Percentiles rank a stretch among this genome's conserved stretches.
phyloP scores from a whole-genome alignment of 2,113 vertebrate genomes.

The Trinectes maculatus region DNA sequence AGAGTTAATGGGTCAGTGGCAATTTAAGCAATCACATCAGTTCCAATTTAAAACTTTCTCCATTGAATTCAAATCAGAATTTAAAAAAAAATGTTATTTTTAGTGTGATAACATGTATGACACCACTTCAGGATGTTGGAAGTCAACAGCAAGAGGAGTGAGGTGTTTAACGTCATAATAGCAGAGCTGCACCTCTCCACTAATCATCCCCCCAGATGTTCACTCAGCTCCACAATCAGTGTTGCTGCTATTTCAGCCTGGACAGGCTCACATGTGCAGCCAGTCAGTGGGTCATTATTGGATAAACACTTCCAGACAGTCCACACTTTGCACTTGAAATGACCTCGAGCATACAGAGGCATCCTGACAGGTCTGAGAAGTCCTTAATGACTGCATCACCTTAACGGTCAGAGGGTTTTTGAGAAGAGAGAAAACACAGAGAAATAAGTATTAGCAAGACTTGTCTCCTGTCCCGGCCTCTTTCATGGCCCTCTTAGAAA shows the following conservation, averaged over 20 bases:
- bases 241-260: constrained; percentile 47
- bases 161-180: constrained; percentile 38
- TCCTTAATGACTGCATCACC: constrained; percentile 20
- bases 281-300: constrained; percentile 53
- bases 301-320: constrained; percentile 68
- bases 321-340: constrained; percentile 49
- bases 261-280: constrained; percentile 55
- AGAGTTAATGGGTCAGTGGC: too few species aligned
- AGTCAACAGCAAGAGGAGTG: neutral
- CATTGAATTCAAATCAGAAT: neutral
- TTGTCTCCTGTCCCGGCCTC: constrained; percentile 9
- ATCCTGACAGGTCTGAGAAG: constrained; percentile 19
- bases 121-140: constrained; percentile 7
- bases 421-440: neutral
- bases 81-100: neutral
- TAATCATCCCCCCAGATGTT: constrained; percentile 59
- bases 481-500: constrained; percentile 38
- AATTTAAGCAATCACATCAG: neutral
- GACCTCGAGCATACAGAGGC: constrained; percentile 37
- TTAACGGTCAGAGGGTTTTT: constrained; percentile 11
- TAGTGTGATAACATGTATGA: neutral
- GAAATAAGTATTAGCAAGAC: constrained; percentile 8
- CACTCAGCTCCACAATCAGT: constrained; percentile 29
- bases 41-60: too few species aligned
- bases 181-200: constrained; percentile 39